Conservation (phyloP, 2,113 vertebrate species). For the Onychorhynchus coronatus region DNA sequence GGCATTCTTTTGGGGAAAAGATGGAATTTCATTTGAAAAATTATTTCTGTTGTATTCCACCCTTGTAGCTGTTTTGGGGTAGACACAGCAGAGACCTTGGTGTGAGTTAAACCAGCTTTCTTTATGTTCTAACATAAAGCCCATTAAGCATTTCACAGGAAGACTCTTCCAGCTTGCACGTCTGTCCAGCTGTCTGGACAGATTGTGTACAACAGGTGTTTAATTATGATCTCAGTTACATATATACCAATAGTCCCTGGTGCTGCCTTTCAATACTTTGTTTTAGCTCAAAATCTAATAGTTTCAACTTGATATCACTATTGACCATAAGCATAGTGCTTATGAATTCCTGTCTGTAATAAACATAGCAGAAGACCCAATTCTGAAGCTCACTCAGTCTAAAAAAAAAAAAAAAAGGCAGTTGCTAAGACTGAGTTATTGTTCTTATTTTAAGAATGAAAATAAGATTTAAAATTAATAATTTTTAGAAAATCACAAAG, state of each 20-base stretch:
- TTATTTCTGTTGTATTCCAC: neutral
- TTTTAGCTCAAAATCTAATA: neutral
- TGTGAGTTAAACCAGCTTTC: neutral
- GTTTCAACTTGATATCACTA: neutral
- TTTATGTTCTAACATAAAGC: neutral
- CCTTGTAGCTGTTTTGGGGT: neutral
- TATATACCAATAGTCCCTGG: neutral
- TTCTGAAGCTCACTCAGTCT: neutral
- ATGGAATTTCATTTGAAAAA: neutral
- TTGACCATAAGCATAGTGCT: neutral
- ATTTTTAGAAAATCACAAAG: neutral
- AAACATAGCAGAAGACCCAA: neutral
- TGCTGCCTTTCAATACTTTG: neutral
- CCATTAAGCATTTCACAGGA: neutral
- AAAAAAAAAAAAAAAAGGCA: neutral
- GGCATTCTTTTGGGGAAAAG: neutral
- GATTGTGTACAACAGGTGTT: slow-evolving; percentile 21
- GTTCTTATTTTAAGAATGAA: neutral
- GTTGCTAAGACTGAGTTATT: neutral
- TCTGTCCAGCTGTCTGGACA: neutral
- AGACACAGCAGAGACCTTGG: neutral
- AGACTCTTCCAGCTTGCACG: neutral
- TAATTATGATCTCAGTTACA: neutral
- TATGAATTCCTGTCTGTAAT: neutral
- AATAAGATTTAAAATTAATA: neutral